Percentiles rank a stretch among this genome's conserved stretches.
phyloP scores from a whole-genome alignment of 2,888 invertebrate genomes.

The Drosophila multiciliata region DNA sequence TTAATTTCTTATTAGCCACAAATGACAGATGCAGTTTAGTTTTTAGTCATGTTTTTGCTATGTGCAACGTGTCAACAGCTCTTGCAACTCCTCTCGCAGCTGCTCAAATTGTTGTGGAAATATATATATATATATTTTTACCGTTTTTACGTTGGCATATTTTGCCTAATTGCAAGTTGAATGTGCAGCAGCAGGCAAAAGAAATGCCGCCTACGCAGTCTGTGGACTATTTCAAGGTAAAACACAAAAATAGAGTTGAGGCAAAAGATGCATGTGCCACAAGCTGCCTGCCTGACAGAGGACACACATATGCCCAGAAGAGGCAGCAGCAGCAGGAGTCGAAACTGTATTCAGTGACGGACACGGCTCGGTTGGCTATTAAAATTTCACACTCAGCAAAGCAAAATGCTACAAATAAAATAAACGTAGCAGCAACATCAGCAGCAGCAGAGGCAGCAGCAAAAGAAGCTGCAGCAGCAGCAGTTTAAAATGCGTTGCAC shows the following conservation, averaged over 20 bases:
- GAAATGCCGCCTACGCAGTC: conserved; percentile 47
- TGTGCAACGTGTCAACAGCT: conserved; percentile 9
- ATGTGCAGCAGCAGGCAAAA: conserved; percentile 5
- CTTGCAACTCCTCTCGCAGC: conserved; percentile 1
- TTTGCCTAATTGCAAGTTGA: conserved; percentile 46
- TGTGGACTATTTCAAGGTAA: conserved; percentile 69
- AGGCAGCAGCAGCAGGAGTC: conserved; percentile 50
- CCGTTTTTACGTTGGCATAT: conserved; percentile 25
- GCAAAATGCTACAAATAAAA: conserved; percentile 79
- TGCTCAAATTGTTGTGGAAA: not conserved
- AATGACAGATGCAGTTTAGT: not conserved
- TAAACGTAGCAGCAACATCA: conserved; percentile 63
- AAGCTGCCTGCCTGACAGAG: conserved; percentile 47
- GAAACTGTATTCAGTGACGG: conserved; percentile 51
- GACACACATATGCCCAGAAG: conserved; percentile 63
- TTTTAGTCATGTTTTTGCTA: not conserved
- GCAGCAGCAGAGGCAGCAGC: conserved; percentile 18
- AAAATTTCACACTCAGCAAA: conserved; percentile 81
- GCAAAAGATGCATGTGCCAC: conserved; percentile 32
- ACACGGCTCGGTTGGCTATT: conserved; percentile 81
- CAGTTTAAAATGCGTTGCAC: conserved; percentile 56
- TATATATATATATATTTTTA: not conserved
- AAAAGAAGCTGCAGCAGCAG: conserved; percentile 4
- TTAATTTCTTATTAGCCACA: not conserved
- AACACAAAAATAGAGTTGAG: conserved; percentile 69